Base-by-base conservation (phyloP, 2,888 invertebrate species). In the Magallana nippona region DNA sequence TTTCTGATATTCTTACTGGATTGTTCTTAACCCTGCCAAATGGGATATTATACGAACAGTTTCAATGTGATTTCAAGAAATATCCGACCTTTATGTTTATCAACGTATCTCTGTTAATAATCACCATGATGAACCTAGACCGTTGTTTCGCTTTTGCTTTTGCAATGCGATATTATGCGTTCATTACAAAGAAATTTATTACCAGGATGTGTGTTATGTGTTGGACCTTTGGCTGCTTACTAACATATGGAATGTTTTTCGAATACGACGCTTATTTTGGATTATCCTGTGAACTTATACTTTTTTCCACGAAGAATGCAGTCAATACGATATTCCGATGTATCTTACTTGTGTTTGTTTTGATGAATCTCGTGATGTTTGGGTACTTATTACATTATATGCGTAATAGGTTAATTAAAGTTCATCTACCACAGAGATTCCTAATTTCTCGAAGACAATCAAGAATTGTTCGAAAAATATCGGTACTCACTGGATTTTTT, bases 71-170 rank as follows among this genome's bases (percentile, higher is more conserved):
- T 60, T 10, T 60, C n/a, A 60, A 60, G 19, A 60, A 60, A 60
- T 60, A 60, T n/a, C 17, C n/a, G 60, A n/a, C n/a, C 17, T 60
- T 60, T 60, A n/a, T 60, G 17, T 60, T 60, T 60, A 60, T 60
- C 17, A 60, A 60, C 19, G 60, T 60, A n/a, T 60, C 60, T 1
- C 60, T 60, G 17, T 17, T 60, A 8, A 60, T 60, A 1, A n/a
- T 60, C 19, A n/a, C 60, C 17, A 60, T 60, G 60, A 60, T 60
- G 60, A 60, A 19, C 60, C 17, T 60, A 17, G 60, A 60, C 19
- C 60, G 60, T n/a, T 60, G 60, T 60, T 60, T 60, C 10, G n/a
- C 60, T 60, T 13, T 15, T 60, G 60, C 19, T n/a, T 60, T 60
- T 60, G 60, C 60, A 17, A 60, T 60, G 60, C 17, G 17, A 19